Base-by-base conservation (phyloP, 2,113 vertebrate species). In the Gallinago media region DNA sequence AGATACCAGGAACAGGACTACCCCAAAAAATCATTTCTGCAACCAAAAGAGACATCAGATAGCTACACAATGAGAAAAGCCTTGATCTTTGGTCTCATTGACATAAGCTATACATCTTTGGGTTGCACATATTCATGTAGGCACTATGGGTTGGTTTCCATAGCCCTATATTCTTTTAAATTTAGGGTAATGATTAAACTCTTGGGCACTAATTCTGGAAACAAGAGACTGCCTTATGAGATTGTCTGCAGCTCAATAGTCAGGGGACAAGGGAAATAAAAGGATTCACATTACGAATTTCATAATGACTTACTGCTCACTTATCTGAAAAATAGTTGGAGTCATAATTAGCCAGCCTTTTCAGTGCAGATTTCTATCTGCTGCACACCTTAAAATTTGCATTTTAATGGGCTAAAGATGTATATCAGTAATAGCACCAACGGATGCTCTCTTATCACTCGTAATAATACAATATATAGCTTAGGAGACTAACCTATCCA, bases 401-500 rank as follows among this genome's bases (percentile, higher is more conserved):
- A 97, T 97, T 97, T 97, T 97, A 97, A 97, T 97, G 91, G 89
- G 50, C 94, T 94, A 71, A 95, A 97, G 97, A 97, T 97, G 89
- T 95, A 92, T 96, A 97, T 97, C 96, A 92, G 94, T 87, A 96
- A 94, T 91, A 96, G 91, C 94, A 91, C 85, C 75, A 89, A 94
- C 0, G 49, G 55, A 95, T 91, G 92, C 88, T 85, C 67, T 92
- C 91, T 93, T 94, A 97, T 93, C 97, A 93, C 88, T 50, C 18
- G 40, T 81, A 95, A 83, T 94, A 97, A 94, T 76, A 86, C 82
- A 88, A 95, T 68, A 78, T 74, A 94, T 34, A 89, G 91, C 75
- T 88, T 56, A 67, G 74, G 68, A 92, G 88, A 67, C 49, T 55
- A 90, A 92, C 84, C 90, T 84, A 85, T 44, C 59, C 78, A 25